Conservation (phyloP, 2,113 vertebrate genomes). For the Daboia siamensis region DNA sequence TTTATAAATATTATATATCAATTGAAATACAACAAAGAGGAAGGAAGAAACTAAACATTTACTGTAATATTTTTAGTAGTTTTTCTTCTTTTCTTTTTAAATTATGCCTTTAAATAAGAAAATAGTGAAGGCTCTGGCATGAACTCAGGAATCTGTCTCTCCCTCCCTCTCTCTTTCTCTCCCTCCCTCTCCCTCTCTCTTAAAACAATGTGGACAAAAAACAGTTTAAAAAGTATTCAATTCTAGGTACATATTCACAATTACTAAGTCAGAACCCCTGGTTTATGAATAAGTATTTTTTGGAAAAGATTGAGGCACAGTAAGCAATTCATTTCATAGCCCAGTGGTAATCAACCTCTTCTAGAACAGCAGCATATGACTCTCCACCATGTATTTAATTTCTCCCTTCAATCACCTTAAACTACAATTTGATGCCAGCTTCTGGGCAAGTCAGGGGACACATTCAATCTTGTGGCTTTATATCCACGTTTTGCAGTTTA, state of each 20-base stretch:
- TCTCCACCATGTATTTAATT: neutral
- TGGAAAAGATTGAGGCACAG: neutral
- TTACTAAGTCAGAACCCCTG: neutral
- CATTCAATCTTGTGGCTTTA: neutral
- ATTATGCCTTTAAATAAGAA: neutral
- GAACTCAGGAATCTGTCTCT: neutral
- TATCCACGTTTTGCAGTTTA: neutral
- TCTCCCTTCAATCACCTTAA: neutral
- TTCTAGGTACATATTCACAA: neutral
- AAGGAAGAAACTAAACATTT: neutral
- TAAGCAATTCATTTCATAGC: neutral
- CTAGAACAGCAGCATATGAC: neutral
- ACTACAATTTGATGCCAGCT: neutral
- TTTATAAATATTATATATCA: neutral
- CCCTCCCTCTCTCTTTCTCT: neutral
- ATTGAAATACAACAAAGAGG: neutral
- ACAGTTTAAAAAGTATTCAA: neutral
- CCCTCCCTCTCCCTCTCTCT: no score
- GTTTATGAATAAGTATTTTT: neutral
- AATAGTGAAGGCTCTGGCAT: neutral
- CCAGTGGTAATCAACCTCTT: neutral
- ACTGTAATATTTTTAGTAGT: neutral
- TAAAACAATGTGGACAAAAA: neutral
- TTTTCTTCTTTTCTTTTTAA: neutral
- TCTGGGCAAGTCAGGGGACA: neutral